phyloP scores from a whole-genome alignment of 1,140 invertebrate genomes.

The Streblospio benedicti region DNA sequence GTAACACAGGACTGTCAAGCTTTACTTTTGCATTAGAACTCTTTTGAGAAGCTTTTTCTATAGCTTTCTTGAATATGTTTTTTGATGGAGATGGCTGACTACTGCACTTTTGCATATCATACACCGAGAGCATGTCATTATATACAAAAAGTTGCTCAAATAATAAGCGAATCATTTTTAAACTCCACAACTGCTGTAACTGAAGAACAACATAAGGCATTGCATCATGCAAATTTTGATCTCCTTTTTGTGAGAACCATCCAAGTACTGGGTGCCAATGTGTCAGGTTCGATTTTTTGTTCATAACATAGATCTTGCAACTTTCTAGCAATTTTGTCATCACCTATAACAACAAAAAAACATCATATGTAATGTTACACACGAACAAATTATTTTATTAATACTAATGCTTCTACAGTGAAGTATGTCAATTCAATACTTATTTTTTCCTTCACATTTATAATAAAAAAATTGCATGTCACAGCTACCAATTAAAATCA shows the following conservation, averaged over 20 bases:
- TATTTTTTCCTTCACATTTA: too few species aligned
- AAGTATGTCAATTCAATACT: too few species aligned
- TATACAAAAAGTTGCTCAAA: constrained; percentile 46
- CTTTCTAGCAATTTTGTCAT: constrained; percentile 70
- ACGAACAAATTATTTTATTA: too few species aligned
- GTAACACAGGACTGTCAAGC: constrained; percentile 69
- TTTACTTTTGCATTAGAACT: constrained; percentile 49
- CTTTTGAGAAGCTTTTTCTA: constrained; percentile 39
- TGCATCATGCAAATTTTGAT: constrained; percentile 70
- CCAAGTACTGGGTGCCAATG: constrained; percentile 96
- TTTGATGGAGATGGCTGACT: background rate
- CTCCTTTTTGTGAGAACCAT: constrained; percentile 86
- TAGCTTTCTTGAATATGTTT: constrained; percentile 41
- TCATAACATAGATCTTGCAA: constrained; percentile 74
- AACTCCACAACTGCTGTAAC: constrained; percentile 76
- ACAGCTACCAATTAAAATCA: background rate
- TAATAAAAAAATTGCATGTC: background rate
- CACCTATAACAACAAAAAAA: constrained; percentile 59
- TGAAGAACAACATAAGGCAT: constrained; percentile 72
- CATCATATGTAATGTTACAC: too few species aligned
- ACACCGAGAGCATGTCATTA: background rate
- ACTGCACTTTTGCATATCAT: constrained; percentile 15
- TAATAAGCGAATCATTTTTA: constrained; percentile 53
- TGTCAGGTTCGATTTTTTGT: constrained; percentile 77
- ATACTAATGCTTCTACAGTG: too few species aligned